phyloP scores from a whole-genome alignment of 2,797 vertebrate species.

The Falco cherrug region DNA sequence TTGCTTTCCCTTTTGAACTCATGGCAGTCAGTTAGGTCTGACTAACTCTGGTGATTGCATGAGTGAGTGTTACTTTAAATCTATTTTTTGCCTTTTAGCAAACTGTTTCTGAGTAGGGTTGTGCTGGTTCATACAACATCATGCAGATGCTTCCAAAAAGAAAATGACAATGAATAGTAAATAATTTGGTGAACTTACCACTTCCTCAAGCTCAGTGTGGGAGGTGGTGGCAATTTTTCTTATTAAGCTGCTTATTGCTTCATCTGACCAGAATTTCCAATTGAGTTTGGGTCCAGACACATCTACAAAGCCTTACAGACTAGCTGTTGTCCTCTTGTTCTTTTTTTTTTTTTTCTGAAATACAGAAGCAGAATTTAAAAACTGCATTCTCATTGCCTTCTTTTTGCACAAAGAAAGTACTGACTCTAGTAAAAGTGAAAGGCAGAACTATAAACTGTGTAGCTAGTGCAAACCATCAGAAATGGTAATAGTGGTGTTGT shows the following conservation, averaged over 20 bases:
- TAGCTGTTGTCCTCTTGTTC: neutral
- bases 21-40: neutral
- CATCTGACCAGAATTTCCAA: neutral
- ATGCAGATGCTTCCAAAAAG: neutral
- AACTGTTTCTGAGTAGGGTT: neutral
- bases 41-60: neutral
- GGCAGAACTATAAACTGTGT: neutral
- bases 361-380: neutral
- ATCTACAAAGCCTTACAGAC: neutral
- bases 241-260: neutral
- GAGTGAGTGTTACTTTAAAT: neutral
- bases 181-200: neutral
- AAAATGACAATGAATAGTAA: neutral
- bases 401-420: neutral
- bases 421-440: neutral
- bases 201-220: neutral
- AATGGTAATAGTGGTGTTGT: neutral
- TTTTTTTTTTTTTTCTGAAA: neutral
- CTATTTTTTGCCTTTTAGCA: neutral
- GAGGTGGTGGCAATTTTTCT: neutral
- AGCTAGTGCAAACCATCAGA: neutral
- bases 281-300: neutral
- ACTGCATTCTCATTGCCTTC: neutral
- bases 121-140: neutral
- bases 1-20: neutral